Base-by-base conservation (phyloP, 2,797 vertebrate genomes). In the Falco biarmicus region DNA sequence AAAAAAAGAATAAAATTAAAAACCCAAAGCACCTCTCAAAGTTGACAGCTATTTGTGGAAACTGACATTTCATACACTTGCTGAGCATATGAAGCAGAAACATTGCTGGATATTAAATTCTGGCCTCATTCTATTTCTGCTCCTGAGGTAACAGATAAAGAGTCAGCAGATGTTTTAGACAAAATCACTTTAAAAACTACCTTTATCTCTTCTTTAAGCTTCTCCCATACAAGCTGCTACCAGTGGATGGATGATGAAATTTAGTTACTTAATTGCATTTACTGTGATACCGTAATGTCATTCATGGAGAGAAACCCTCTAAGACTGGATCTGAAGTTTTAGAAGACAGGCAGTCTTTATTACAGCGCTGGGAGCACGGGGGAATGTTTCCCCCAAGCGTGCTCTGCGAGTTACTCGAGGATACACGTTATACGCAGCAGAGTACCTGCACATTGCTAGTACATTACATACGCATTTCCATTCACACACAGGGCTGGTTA, bases 161-260 rank as follows among this genome's bases (percentile, higher is more conserved):
- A 13, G 13, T 37, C 28, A 56, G 45, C 25, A 4, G 1, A 47
- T 45, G 60, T 14, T 74, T 37, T 45, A 59, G 11, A 21, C 3
- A 32, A 1, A 2, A 31, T 1, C 10, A 10, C 16, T 65, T 37
- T 10, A 25, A 71, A 85, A 84, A 51, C 4, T 10, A 75, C 48
- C 4, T 2, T 51, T 6, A 16, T 18, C 32, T 22, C 17, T 26
- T 13, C 14, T 65, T 76, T 26, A 11, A 31, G 54, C 41, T 59
- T 31, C 29, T 76, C 47, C 32, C 60, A 29, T 8, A 13, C 21
- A 65, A 59, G 18, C 43, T 59, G 24, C 61, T 47, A 29, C 29
- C 5, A 0, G 10, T 7, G 5, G 9, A 31, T 21, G n/a, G 13
- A 66, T 32, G 21, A 18, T 16, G 9, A 47, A 61, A 65, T 12